Evolutionary conservation across 2,797 vertebrate genomes (phyloP).

Genomic region (Cyclopterus lumpus): DNA sequence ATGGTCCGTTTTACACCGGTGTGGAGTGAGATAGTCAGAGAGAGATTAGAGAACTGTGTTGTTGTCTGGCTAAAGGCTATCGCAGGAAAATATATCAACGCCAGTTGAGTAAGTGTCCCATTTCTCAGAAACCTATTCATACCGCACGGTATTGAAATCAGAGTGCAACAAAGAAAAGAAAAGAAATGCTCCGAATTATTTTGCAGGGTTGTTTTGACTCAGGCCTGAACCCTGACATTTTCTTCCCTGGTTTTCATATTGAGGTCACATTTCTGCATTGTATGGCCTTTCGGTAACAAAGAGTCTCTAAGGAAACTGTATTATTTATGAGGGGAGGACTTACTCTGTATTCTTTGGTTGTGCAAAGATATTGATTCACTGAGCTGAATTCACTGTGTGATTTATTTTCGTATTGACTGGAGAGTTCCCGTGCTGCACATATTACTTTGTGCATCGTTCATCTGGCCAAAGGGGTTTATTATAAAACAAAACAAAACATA

Average conservation of each 20-base stretch:
- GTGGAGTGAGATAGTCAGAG: constrained; percentile 29
- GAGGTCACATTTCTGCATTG: constrained; percentile 15
- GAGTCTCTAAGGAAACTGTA: background rate
- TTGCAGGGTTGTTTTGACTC: background rate
- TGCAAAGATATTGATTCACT: constrained; percentile 4
- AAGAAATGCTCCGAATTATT: background rate
- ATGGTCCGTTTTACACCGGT: constrained; percentile 34
- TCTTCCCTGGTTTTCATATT: background rate
- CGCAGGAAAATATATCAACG: constrained; percentile 14
- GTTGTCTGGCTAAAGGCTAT: constrained; percentile 7
- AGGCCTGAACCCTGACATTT: constrained; percentile 7
- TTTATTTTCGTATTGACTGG: constrained; percentile 1
- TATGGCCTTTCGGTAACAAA: background rate
- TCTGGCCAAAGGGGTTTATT: background rate
- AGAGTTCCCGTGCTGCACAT: background rate
- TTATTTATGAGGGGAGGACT: background rate
- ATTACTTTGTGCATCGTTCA: background rate
- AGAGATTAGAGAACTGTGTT: constrained; percentile 45
- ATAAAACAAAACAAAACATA: background rate
- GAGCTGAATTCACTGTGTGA: background rate
- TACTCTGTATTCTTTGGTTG: background rate
- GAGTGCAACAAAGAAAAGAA: background rate
- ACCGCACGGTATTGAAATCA: background rate
- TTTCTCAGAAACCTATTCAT: background rate
- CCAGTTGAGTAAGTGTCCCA: background rate